Conservation (phyloP, 2,888 invertebrate genomes). For the Phengaris arion region DNA sequence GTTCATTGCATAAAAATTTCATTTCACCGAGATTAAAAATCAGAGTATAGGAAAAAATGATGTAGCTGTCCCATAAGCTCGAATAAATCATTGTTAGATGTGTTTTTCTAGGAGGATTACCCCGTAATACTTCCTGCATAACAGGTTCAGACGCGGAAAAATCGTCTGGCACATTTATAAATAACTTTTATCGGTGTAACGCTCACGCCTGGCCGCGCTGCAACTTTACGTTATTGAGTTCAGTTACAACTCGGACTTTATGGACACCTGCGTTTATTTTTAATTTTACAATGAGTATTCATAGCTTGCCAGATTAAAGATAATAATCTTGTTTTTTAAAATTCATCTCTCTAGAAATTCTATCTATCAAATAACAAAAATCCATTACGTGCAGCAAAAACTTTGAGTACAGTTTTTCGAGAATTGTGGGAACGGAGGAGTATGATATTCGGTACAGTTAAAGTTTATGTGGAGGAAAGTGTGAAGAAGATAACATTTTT, state of each 20-base stretch:
- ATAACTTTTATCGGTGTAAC: constrained; percentile 16
- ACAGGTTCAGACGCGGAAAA: constrained; percentile 18
- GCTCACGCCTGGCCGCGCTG: constrained; percentile 36
- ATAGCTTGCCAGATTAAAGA: too few species aligned
- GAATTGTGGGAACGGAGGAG: too few species aligned
- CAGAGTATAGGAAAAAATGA: background rate
- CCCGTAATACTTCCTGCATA: constrained; percentile 17
- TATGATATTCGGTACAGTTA: too few species aligned
- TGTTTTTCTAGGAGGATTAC: constrained; percentile 8
- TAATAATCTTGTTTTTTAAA: too few species aligned
- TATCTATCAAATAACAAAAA: too few species aligned
- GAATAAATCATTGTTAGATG: constrained; percentile 3
- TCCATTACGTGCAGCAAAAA: too few species aligned
- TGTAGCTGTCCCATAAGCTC: background rate
- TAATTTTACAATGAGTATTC: constrained; percentile 3
- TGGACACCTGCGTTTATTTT: constrained; percentile 41
- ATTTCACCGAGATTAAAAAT: background rate
- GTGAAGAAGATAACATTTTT: too few species aligned
- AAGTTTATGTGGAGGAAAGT: too few species aligned
- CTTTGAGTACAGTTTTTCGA: too few species aligned
- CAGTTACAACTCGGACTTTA: constrained; percentile 40
- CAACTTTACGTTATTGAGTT: constrained; percentile 42
- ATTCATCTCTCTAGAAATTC: too few species aligned
- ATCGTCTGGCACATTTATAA: constrained; percentile 10
- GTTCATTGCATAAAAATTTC: background rate